A percentile compares a stretch with the other conserved stretches of the same genome.
Conservation (phyloP, 2,888 invertebrate species). For the Lepidocyrtoides sp. region DNA sequence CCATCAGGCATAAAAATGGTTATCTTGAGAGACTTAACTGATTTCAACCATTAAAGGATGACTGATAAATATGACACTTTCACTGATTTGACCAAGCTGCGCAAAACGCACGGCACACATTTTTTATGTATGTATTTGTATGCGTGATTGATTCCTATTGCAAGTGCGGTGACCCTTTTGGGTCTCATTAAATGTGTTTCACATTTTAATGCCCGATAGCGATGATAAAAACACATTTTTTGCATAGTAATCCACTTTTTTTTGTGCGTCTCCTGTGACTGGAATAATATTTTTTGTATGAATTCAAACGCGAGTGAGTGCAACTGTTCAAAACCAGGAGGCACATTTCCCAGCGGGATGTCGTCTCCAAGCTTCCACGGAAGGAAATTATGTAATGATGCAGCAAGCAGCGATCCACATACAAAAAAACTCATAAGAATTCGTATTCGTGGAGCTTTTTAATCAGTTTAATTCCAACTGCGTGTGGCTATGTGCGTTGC, state of each 20-base stretch:
- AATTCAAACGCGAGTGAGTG: background rate
- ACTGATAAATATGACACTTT: constrained; percentile 80
- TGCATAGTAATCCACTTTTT: constrained; percentile 16
- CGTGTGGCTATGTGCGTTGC: background rate
- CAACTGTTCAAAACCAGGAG: constrained; percentile 72
- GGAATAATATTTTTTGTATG: constrained; percentile 35
- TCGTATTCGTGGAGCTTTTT: constrained; percentile 59
- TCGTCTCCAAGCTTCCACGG: constrained; percentile 79
- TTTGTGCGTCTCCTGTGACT: background rate
- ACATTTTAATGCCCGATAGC: constrained; percentile 1
- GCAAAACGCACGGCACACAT: background rate
- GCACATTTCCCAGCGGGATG: constrained; percentile 71
- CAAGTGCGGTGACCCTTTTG: constrained; percentile 79
- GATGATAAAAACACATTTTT: background rate
- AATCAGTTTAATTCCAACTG: constrained; percentile 71
- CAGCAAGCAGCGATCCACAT: background rate
- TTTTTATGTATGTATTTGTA: background rate
- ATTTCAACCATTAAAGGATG: constrained; percentile 68
- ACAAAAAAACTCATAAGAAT: constrained; percentile 3
- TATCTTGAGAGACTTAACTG: constrained; percentile 59
- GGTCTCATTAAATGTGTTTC: constrained; percentile 60
- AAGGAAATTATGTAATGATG: constrained; percentile 49
- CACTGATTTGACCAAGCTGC: constrained; percentile 46
- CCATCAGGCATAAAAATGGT: constrained; percentile 65
- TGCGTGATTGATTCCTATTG: constrained; percentile 71